Evolutionary conservation across 2,888 invertebrate genomes (phyloP), one percentile per base, ranked within the genome.

Genomic region (Chrysomela aeneicollis): DNA sequence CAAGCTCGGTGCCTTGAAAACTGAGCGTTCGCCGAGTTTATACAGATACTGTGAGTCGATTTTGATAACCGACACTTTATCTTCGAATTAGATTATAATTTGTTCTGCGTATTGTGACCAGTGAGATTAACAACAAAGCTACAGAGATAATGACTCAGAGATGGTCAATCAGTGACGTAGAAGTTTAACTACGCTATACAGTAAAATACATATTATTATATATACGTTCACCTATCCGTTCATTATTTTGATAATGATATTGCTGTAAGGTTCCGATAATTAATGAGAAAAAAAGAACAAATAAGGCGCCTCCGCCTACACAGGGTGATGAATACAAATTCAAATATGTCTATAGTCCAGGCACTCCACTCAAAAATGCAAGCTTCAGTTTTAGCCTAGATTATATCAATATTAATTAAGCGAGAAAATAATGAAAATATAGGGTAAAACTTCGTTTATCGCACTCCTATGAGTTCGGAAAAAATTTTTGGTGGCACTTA

Each of bases 161-260:
- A 15, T 42, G 42, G 42, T 42, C 42, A 42, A 42, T 42, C n/a
- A 42, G 42, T 42, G 42, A 42, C 42, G 42, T 42, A 15, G 15
- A 42, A 42, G 4, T 42, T 15, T 15, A 8, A 15, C 42, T 42
- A 42, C 12, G 42, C 10, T 26, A 26, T 26, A 26, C n/a, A 26
- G 3, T 26, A 12, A 2, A 2, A 35, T 35, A 35, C 12, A 2
- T 6, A 42, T 42, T 42, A 42, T 42, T 42, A 15, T 6, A n/a
- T 15, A n/a, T 15, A 42, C 42, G 4, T 26, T n/a, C n/a, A 42
- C 42, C 15, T 42, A 15, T 15, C n/a, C n/a, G n/a, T n/a, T 12
- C 12, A 42, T 42, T 42, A 42, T 42, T 42, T 42, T 42, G 15
- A 15, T 15, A 15, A 12, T 12, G 42, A 42, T n/a, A 15, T 3